Conservation (phyloP, 2,888 invertebrate genomes). For the Parochlus steinenii region DNA sequence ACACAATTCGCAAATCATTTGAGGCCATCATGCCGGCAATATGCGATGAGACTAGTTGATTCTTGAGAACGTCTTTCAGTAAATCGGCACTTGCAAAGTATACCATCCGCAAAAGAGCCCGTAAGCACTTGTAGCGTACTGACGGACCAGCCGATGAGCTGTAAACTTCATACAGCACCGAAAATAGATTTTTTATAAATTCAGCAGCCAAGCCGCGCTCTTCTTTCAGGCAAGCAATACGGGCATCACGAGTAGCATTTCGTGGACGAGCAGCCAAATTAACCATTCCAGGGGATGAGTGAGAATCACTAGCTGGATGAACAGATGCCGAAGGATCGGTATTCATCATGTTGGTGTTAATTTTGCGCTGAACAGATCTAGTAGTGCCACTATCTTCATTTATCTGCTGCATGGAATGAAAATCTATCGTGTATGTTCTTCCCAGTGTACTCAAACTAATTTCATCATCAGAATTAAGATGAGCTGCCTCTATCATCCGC, state of each 20-base stretch:
- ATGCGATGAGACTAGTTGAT: constrained; percentile 79
- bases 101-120: constrained; percentile 90
- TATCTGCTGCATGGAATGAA: constrained; percentile 94
- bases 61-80: constrained; percentile 53
- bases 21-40: constrained; percentile 98
- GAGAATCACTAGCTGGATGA: not conserved
- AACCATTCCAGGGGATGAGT: constrained; percentile 13
- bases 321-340: constrained; percentile 2
- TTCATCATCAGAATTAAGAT: constrained; percentile 87
- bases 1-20: constrained; percentile 88
- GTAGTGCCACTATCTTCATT: constrained; percentile 96
- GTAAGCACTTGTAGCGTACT: constrained; percentile 90
- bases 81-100: constrained; percentile 83
- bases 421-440: constrained; percentile 89
- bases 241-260: constrained; percentile 34
- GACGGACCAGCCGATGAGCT: constrained; percentile 96
- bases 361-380: constrained; percentile 72
- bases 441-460: constrained; percentile 83
- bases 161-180: constrained; percentile 94
- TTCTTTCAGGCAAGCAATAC: constrained; percentile 51
- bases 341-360: constrained; percentile 18
- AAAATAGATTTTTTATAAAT: constrained; percentile 68
- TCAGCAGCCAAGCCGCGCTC: constrained; percentile 52
- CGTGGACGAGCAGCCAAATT: constrained; percentile 14
- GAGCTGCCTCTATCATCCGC: constrained; percentile 87